A percentile compares a stretch with the other conserved stretches of the same genome.
Conservation (phyloP, 1,140 invertebrate genomes). For the Glomeris maerens region DNA sequence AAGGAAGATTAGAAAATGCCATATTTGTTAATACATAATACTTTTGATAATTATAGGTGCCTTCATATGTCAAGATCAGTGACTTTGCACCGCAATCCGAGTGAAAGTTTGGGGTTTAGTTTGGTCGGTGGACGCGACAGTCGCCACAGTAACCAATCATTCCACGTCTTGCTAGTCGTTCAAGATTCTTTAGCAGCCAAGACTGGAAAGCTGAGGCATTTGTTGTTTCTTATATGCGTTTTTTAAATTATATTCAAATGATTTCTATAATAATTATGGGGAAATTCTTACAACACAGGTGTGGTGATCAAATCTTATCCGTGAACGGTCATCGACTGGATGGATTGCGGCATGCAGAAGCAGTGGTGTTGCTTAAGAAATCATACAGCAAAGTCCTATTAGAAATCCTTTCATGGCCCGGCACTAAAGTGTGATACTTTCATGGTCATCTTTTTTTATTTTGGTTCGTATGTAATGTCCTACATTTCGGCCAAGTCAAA, state of each 20-base stretch:
- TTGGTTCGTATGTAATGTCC: too few species aligned
- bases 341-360: conserved; percentile 32
- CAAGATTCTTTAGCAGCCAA: conserved; percentile 35
- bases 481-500: too few species aligned
- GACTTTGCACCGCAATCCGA: conserved; percentile 29
- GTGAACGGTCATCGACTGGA: conserved; percentile 36
- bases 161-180: conserved; percentile 39
- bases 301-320: conserved; percentile 37
- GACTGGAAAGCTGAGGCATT: conserved; percentile 33
- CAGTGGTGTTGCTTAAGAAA: conserved; percentile 35
- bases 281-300: conserved; percentile 22
- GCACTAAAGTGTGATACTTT: conserved; percentile 24
- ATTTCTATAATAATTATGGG: not conserved
- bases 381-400: conserved; percentile 34
- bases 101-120: conserved; percentile 34
- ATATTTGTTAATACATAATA: not conserved
- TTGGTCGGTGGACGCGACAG: conserved; percentile 37
- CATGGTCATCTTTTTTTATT: not conserved
- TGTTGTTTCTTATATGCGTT: not conserved
- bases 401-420: conserved; percentile 32
- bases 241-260: not conserved
- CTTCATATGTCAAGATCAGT: conserved; percentile 36
- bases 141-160: conserved; percentile 31
- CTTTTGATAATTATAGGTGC: conserved; percentile 22
- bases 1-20: too few species aligned